Base-by-base conservation (phyloP, 2,113 vertebrate genomes). In the Phyllostomus hastatus region DNA sequence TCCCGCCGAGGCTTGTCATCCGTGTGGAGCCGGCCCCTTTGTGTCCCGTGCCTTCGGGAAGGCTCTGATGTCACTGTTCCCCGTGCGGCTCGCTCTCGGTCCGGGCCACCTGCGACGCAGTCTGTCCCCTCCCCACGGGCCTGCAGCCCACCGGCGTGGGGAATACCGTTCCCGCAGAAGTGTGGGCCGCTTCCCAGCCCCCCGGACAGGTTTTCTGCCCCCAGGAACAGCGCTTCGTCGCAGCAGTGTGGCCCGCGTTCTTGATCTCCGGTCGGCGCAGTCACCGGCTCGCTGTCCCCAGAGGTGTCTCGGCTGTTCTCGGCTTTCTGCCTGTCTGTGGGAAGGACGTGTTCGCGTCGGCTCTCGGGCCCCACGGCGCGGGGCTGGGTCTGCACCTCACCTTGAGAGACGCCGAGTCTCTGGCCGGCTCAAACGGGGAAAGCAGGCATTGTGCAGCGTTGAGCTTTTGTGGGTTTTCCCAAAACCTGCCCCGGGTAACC, bases 71-170 rank as follows among this genome's bases (percentile, higher is more conserved):
- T 59, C 80, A 4, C 9, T 17, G 41, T 61, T 76, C 41, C 72
- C 26, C 7, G 0, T 5, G 1, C 2, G 35, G 61, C 24, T 14
- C 22, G 5, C 7, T 10, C 10, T 12, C 4, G 15, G 46, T 38
- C 73, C 43, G 3, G 24, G 2, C 57, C 33, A 1, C 4, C 72
- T 22, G 0, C 0, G 0, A 46, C 7, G 31, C n/a, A 15, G 10
- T 2, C 57, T 0, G 0, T 48, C 41, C 16, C 35, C 14, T 24
- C 76, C 81, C 46, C 52, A 1, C 0, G 0, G 33, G 64, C 50
- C 92, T 31, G 2, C 6, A 4, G 17, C 1, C 70, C 28, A 0
- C 38, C 0, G 0, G n/a, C 19, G 31, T 11, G 1, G n/a, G 14
- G 22, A 84, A 38, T 15, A 1, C 35, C 38, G 11, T 41, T 33